Evolutionary conservation across 2,797 vertebrate genomes (phyloP).

Genomic region (Neosilurus mollespiculum): DNA sequence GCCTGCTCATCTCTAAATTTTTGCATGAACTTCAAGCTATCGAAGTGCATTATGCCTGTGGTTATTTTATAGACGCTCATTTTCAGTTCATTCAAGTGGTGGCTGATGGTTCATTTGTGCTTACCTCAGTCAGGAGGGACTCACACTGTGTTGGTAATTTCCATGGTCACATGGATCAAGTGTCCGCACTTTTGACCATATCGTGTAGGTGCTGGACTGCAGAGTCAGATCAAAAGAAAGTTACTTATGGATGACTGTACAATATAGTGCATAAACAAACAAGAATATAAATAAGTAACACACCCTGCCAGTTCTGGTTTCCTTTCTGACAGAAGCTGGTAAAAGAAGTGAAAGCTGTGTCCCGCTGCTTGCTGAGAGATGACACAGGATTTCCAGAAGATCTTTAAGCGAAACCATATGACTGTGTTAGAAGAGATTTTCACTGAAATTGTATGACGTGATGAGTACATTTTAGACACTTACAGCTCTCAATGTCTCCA

Average conservation of each 20-base stretch:
- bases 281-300: constrained; percentile 4
- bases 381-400: constrained; percentile 71
- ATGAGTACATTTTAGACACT: constrained; percentile 52
- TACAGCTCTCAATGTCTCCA: constrained; percentile 73
- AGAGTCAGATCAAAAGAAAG: neutral
- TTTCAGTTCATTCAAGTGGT: neutral
- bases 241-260: neutral
- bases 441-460: neutral
- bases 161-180: no score
- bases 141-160: no score
- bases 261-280: neutral
- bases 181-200: no score
- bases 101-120: neutral
- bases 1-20: constrained; percentile 76
- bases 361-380: constrained; percentile 73
- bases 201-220: neutral
- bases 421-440: neutral
- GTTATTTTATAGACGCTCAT: constrained; percentile 32
- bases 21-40: constrained; percentile 56
- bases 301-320: constrained; percentile 70
- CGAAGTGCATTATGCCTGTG: constrained; percentile 44
- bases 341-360: constrained; percentile 73
- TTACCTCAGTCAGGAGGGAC: constrained; percentile 4
- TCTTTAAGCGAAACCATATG: constrained; percentile 52
- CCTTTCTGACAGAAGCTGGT: constrained; percentile 74